Evolutionary conservation across 2,113 vertebrate species (phyloP), one percentile per base, ranked within the genome.

Genomic region (Erinaceus europaeus): DNA sequence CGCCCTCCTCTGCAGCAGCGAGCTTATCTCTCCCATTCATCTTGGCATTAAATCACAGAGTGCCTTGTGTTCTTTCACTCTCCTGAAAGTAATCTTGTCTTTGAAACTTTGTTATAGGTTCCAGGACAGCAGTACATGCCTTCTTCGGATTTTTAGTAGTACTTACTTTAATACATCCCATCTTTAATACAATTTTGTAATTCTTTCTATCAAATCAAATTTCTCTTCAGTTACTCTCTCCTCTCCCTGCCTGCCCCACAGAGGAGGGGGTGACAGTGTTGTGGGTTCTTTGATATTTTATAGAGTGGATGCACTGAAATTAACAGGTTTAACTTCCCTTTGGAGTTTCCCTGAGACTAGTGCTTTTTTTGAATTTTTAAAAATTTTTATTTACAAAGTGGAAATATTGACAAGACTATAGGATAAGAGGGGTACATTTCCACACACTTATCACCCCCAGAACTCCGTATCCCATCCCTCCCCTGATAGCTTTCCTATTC

Each of bases 21-120:
- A 1, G 48, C 73, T 94, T 94, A 92, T 90, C 94, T 92, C 78
- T 50, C 5, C 38, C 76, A 57, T 59, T 72, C 88, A 92, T 94
- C 91, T 89, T 52, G 65, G 65, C 84, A 75, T 71, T 94, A 79
- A 94, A 75, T 93, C 82, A 93, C 27, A 84, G 57, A 29, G 32
- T 80, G 42, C 20, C 84, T 81, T 61, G 40, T 25, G 8, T 87
- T 84, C 87, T 85, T 94, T 94, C 87, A 78, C 87, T 94, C 83
- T 59, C 48, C 38, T 46, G 74, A 90, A 94, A 93, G 73, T 77
- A 65, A 65, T 74, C 59, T 89, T 81, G 59, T 89, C 42, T 71
- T 84, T 61, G 87, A 89, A 90, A 82, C 67, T 48, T 34, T 38
- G 84, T 77, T 86, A n/a, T 52, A 74, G 89, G 59, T 77, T 85